A percentile compares a stretch with the other conserved stretches of the same genome.
phyloP scores from a whole-genome alignment of 2,113 vertebrate genomes.

The Callipepla squamata region DNA sequence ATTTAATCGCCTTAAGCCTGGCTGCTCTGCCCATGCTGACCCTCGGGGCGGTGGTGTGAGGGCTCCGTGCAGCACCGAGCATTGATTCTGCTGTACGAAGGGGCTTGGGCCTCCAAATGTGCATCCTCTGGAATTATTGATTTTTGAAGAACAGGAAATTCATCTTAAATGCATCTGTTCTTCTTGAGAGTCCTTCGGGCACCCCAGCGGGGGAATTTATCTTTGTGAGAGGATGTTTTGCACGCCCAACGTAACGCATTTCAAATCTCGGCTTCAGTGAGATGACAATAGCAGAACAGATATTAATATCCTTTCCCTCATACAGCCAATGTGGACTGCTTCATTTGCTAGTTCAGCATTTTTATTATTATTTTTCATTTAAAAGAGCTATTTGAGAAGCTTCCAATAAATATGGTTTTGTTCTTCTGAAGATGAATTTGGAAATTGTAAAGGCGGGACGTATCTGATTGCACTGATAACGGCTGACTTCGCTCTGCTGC shows the following conservation, averaged over 20 bases:
- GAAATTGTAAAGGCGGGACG: not conserved
- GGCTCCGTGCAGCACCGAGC: not conserved
- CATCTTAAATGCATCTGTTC: not conserved
- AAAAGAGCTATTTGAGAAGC: not conserved
- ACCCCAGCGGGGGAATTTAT: not conserved
- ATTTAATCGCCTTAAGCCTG: not conserved
- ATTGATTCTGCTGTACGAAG: not conserved
- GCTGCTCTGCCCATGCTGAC: not conserved
- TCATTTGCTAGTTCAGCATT: not conserved
- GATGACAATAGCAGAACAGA: not conserved
- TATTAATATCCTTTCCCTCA: not conserved
- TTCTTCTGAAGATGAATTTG: not conserved
- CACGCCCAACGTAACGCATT: rapidly evolving
- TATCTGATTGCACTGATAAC: not conserved
- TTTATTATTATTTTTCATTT: not conserved
- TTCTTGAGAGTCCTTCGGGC: not conserved
- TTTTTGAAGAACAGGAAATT: not conserved
- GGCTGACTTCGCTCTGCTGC: not conserved
- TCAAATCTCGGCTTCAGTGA: not conserved
- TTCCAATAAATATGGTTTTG: not conserved
- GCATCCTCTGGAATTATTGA: not conserved
- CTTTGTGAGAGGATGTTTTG: not conserved
- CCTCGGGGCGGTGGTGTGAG: not conserved
- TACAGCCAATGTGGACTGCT: not conserved
- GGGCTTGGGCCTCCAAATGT: not conserved